These are phyloP conservation scores for Vireo altiloquus DNA, from an alignment of 2,113 vertebrate genomes.

Conservation along the genomic window DNA sequence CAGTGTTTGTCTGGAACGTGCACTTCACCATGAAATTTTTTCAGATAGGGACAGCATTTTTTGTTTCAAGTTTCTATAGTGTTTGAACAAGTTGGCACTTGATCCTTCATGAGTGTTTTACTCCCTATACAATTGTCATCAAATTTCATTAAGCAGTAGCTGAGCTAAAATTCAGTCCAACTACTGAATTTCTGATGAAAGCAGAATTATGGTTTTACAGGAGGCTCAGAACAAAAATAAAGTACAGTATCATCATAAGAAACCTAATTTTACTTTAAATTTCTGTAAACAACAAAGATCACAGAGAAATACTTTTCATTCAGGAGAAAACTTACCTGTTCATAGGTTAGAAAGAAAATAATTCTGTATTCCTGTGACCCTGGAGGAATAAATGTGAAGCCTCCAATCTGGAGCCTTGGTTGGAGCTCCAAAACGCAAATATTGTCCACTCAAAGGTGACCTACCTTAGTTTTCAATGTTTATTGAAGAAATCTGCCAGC, in stretches of 20 bases:
- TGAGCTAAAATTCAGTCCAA: not conserved
- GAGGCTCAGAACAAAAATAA: not conserved
- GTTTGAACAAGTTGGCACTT: not conserved
- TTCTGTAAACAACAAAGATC: not conserved
- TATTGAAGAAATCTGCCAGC: not conserved
- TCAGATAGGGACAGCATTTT: not conserved
- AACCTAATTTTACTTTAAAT: not conserved
- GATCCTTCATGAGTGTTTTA: not conserved
- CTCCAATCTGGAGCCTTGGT: not conserved
- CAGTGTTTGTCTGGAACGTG: accelerated
- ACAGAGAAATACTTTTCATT: not conserved
- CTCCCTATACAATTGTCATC: not conserved
- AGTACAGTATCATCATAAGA: not conserved
- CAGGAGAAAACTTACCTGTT: not conserved
- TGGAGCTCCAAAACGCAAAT: not conserved
- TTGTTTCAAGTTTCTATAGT: not conserved
- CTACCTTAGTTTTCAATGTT: not conserved
- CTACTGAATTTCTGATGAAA: not conserved
- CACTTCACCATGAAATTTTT: not conserved
- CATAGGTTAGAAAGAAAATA: not conserved
- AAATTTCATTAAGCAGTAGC: not conserved
- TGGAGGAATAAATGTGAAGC: not conserved
- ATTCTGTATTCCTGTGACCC: not conserved
- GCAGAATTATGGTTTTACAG: not conserved
- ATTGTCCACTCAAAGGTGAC: not conserved